A percentile compares a stretch with the other conserved stretches of the same genome.
Conservation (phyloP, 2,888 invertebrate species). For the Phorcus lineatus region DNA sequence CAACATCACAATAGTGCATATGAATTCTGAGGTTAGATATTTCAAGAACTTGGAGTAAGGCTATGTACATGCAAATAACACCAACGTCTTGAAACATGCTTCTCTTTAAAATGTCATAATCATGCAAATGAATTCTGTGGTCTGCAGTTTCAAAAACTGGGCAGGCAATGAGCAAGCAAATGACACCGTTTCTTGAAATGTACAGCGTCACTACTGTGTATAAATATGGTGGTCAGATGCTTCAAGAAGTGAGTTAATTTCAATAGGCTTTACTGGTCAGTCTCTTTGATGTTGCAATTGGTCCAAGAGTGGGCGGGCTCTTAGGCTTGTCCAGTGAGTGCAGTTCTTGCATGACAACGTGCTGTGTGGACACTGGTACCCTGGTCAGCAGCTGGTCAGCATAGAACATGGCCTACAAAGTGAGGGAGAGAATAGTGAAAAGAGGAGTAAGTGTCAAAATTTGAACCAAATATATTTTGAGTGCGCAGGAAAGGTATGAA, state of each 20-base stretch:
- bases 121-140: background rate
- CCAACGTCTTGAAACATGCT: background rate
- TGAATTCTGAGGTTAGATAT: background rate
- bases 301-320: slow-evolving; percentile 20
- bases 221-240: background rate
- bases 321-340: slow-evolving; percentile 22
- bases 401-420: slow-evolving; percentile 72
- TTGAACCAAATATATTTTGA: too few species aligned
- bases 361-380: slow-evolving; percentile 53
- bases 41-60: too few species aligned
- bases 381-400: slow-evolving; percentile 72
- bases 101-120: background rate
- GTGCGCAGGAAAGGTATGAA: too few species aligned
- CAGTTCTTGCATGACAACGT: slow-evolving; percentile 53
- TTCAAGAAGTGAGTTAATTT: background rate
- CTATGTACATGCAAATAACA: background rate
- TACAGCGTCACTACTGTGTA: background rate
- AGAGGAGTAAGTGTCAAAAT: too few species aligned
- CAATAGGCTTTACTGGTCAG: slow-evolving; percentile 33
- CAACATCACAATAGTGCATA: background rate
- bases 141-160: background rate
- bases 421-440: too few species aligned
- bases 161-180: background rate
- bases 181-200: background rate
- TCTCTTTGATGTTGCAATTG: slow-evolving; percentile 32